A percentile compares a stretch with the other conserved stretches of the same genome.
Conservation (phyloP, 2,797 vertebrate species). For the Lophotriccus pileatus region DNA sequence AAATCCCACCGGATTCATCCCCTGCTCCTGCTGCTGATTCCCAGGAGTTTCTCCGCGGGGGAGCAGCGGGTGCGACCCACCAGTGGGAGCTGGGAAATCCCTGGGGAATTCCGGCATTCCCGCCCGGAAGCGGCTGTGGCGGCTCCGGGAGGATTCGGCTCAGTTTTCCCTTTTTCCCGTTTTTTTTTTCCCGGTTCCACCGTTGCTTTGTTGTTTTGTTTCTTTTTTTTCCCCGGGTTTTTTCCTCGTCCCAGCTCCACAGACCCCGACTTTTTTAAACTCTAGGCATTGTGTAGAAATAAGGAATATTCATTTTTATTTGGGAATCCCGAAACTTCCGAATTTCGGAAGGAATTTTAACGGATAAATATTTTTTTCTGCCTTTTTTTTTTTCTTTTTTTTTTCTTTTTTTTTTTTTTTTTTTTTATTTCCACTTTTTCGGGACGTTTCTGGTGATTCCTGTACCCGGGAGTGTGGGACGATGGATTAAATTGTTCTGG, state of each 20-base stretch:
- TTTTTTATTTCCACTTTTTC: background rate
- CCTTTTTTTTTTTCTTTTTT: background rate
- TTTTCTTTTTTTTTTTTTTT: background rate
- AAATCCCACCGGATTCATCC: background rate
- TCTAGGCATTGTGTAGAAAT: background rate
- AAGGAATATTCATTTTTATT: background rate
- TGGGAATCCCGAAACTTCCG: background rate
- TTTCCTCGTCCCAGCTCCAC: background rate
- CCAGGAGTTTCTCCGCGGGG: background rate
- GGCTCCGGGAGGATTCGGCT: background rate
- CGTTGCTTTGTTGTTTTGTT: background rate
- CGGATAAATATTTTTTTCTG: background rate
- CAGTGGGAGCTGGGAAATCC: background rate
- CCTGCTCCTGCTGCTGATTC: background rate
- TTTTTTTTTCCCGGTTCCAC: background rate
- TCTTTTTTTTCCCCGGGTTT: background rate
- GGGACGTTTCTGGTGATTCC: background rate
- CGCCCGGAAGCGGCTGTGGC: background rate
- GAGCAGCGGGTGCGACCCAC: background rate
- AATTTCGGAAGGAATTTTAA: background rate
- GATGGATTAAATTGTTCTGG: conserved; percentile 13
- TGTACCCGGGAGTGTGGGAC: background rate
- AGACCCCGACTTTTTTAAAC: background rate
- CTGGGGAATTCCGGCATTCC: background rate
- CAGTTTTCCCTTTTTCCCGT: background rate